Base-by-base conservation (phyloP, 2,888 invertebrate genomes). In the Salticus scenicus region DNA sequence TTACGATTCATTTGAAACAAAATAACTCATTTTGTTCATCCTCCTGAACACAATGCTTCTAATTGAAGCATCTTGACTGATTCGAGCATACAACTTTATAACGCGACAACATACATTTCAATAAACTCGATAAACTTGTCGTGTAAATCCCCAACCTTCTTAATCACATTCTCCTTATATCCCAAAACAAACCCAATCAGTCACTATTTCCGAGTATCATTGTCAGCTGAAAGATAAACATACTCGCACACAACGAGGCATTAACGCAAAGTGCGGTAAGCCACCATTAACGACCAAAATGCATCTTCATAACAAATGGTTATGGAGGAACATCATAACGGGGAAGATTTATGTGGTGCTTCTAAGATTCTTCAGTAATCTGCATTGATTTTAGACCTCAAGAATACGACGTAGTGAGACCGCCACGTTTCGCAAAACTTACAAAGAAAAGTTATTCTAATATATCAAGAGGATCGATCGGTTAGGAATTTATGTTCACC, bases 251-350 rank as follows among this genome's bases (percentile, higher is more conserved):
- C 77, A 72, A 72, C 67, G 63, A 67, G 57, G 77, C 77, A 84
- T 84, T 84, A 84, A 51, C 73, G 47, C 67, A 77, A 84, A 77
- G 77, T 84, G 83, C 73, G 83, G 83, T 84, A 77, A 84, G 83
- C 83, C 77, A 66, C 83, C 83, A 84, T 84, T 84, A 84, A 67
- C 67, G 73, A 24, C 67, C 72, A 24, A 77, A 78, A 84, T 84
- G 67, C 73, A 84, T 84, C 83, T 84, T 84, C 77, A 77, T 84
- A 84, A 84, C 83, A 73, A 84, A 84, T 84, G 77, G 83, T 84
- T 84, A 84, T 77, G 77, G 72, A 33, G 64, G 57, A 37, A 74
- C 77, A 84, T 84, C 83, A 84, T 84, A 84, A 84, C 77, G 83
- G 77, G 69, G 42, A 77, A 84, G 83, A 84, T 84, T 84, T 84